Percentiles rank a stretch among this genome's conserved stretches.
Conservation (phyloP, 2,888 invertebrate genomes). For the Thymelicus acteon region DNA sequence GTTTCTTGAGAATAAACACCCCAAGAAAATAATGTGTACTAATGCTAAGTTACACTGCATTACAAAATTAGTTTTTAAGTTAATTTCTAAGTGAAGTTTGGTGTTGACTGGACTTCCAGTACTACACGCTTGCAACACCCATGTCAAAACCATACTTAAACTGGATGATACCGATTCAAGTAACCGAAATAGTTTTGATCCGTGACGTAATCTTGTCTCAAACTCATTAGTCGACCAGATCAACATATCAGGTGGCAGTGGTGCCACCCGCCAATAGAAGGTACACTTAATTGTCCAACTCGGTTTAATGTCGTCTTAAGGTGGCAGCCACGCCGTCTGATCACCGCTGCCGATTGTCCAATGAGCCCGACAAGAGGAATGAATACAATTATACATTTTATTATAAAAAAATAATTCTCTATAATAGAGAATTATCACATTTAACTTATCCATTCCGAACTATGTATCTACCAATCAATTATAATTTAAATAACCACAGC, state of each 20-base stretch:
- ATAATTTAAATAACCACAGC: no score
- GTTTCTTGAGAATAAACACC: no score
- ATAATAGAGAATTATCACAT: no score
- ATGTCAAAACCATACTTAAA: not conserved
- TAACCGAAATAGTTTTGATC: conserved; percentile 5
- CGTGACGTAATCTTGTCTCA: conserved; percentile 8
- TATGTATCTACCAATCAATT: no score
- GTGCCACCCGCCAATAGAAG: conserved; percentile 47
- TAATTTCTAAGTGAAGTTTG: no score
- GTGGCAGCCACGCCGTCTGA: conserved; percentile 50
- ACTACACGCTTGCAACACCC: no score
- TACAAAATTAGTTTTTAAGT: no score
- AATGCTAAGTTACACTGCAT: no score
- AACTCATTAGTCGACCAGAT: conserved; percentile 23
- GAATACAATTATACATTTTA: not conserved
- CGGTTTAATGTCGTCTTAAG: conserved; percentile 63
- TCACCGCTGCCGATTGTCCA: conserved; percentile 48
- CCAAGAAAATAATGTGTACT: no score
- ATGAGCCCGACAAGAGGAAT: conserved; percentile 41
- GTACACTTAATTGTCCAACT: conserved; percentile 68
- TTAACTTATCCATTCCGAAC: no score
- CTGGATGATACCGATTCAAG: conserved; percentile 6
- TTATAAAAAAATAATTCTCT: not conserved
- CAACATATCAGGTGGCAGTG: conserved; percentile 23
- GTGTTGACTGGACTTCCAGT: no score